Percentiles rank a stretch among this genome's conserved stretches.
Evolutionary conservation across 64 coral and sea anemone genomes (phyloP).

Genomic region (Montipora sp.): DNA sequence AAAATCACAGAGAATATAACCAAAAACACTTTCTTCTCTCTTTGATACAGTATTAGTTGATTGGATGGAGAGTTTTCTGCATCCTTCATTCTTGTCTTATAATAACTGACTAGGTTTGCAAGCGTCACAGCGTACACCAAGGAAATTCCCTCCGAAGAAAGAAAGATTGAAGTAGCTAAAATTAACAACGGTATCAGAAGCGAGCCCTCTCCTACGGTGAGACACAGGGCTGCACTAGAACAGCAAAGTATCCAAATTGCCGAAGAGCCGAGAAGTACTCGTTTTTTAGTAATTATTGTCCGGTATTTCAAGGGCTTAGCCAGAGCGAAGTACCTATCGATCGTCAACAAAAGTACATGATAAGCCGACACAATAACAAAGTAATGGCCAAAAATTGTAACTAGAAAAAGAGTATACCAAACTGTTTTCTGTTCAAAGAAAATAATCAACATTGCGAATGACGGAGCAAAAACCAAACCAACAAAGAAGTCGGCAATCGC

Average conservation of each 20-base stretch:
- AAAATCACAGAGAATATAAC: conserved; percentile 19
- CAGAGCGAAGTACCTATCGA: conserved; percentile 39
- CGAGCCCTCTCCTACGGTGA: background rate
- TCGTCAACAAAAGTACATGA: conserved; percentile 20
- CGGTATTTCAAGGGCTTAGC: conserved; percentile 41
- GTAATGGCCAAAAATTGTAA: background rate
- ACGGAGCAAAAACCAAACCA: background rate
- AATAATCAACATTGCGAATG: background rate
- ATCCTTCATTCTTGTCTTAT: background rate
- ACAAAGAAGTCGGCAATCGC: conserved; percentile 5
- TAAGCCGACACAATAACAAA: background rate
- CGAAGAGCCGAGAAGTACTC: background rate
- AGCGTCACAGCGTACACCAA: background rate
- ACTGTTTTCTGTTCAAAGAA: background rate
- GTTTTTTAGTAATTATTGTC: conserved; percentile 31
- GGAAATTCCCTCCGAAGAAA: background rate
- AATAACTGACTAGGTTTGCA: background rate
- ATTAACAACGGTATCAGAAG: background rate
- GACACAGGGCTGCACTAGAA: background rate
- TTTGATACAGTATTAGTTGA: background rate
- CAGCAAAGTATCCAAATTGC: conserved; percentile 6
- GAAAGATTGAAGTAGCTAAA: background rate
- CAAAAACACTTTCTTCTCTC: conserved; percentile 17
- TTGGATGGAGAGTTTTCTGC: background rate
- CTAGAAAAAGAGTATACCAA: background rate